A percentile compares a stretch with the other conserved stretches of the same genome.
These are phyloP conservation scores for Trissolcus japonicus DNA, from an alignment of 2,888 invertebrate genomes.

Conservation along the genomic window DNA sequence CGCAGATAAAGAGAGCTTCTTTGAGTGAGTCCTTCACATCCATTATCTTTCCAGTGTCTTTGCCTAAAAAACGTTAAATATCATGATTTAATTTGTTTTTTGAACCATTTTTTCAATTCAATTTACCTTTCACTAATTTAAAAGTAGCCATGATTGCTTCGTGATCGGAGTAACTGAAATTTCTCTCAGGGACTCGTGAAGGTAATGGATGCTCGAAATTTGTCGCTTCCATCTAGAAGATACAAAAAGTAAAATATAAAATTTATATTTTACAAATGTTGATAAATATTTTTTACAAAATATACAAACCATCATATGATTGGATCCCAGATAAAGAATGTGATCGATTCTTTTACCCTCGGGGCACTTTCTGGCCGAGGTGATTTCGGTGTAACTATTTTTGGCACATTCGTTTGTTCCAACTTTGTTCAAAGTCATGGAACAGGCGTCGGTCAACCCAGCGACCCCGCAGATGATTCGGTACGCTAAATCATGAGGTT, in stretches of 20 bases:
- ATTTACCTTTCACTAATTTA: slow-evolving; percentile 66
- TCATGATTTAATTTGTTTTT: neutral
- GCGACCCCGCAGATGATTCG: slow-evolving; percentile 80
- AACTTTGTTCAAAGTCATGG: slow-evolving; percentile 66
- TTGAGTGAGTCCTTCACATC: slow-evolving; percentile 74
- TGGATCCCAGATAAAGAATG: slow-evolving; percentile 82
- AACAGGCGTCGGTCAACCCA: slow-evolving; percentile 78
- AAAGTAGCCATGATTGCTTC: slow-evolving; percentile 85
- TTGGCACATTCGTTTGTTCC: slow-evolving; percentile 88
- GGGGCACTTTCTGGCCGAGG: slow-evolving; percentile 78
- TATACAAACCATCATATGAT: slow-evolving; percentile 64
- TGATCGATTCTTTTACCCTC: slow-evolving; percentile 95
- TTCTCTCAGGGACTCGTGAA: slow-evolving; percentile 82
- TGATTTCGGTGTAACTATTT: slow-evolving; percentile 87
- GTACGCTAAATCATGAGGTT: slow-evolving; percentile 90
- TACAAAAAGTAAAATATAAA: no score
- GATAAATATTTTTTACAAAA: no score
- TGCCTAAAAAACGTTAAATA: slow-evolving; percentile 55
- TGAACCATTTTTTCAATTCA: neutral
- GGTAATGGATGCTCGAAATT: slow-evolving; percentile 85
- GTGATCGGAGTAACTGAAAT: slow-evolving; percentile 92
- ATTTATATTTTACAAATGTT: no score
- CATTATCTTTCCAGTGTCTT: slow-evolving; percentile 54
- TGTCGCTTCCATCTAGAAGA: slow-evolving; percentile 74
- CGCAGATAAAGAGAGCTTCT: slow-evolving; percentile 80